phyloP scores from a whole-genome alignment of 2,797 vertebrate species.

The Alauda arvensis region DNA sequence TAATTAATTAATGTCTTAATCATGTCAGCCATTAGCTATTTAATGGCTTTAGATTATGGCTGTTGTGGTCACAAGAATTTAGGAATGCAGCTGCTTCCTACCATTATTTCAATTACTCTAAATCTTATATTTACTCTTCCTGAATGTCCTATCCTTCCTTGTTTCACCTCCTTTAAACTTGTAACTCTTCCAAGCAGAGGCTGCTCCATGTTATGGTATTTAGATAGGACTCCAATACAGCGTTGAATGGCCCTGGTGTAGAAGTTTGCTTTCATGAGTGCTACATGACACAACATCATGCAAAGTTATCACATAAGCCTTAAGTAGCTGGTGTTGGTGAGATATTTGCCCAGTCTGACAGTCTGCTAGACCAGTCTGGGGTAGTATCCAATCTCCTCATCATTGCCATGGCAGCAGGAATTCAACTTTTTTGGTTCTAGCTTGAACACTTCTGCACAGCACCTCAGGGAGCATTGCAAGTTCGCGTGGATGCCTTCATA shows the following conservation, averaged over 20 bases:
- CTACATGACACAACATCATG: neutral
- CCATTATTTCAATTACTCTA: neutral
- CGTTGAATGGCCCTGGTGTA: neutral
- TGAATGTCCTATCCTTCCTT: neutral
- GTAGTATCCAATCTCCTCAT: neutral
- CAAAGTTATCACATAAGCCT: neutral
- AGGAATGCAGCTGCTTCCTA: neutral
- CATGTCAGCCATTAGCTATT: neutral
- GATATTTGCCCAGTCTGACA: neutral
- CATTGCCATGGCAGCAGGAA: neutral
- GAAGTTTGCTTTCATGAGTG: neutral
- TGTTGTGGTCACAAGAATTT: neutral
- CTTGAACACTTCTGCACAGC: neutral
- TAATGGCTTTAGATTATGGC: neutral
- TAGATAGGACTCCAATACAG: neutral
- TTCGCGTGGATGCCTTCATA: neutral
- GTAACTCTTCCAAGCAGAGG: neutral
- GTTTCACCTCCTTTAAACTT: neutral
- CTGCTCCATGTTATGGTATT: neutral
- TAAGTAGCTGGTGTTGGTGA: neutral
- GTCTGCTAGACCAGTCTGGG: neutral
- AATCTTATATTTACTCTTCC: neutral
- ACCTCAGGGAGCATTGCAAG: neutral
- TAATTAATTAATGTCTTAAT: neutral
- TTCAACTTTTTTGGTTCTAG: neutral